A percentile compares a stretch with the other conserved stretches of the same genome.
Evolutionary conservation across 2,888 invertebrate species (phyloP).

Genomic region (Agrypnus murinus): DNA sequence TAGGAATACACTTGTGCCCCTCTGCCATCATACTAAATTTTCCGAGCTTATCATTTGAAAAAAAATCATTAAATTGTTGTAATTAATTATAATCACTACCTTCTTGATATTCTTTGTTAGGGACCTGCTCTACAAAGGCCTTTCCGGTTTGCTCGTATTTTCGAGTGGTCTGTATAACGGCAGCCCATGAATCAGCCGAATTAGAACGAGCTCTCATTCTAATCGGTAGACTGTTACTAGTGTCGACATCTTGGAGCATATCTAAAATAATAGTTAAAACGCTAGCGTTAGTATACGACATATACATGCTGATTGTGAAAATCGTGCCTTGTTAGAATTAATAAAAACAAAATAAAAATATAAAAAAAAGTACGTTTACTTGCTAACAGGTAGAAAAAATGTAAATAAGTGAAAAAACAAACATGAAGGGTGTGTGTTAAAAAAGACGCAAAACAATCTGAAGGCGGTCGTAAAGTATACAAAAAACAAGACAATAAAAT

Average conservation of each 20-base stretch:
- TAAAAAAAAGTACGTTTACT: constrained; percentile 16
- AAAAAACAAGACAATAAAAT: constrained; percentile 30
- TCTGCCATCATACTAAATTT: too few relatives aligned
- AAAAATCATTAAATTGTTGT: too few relatives aligned
- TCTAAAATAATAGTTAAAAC: constrained; percentile 45
- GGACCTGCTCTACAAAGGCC: constrained; percentile 14
- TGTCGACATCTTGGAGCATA: constrained; percentile 63
- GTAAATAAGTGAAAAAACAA: constrained; percentile 21
- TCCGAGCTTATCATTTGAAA: too few relatives aligned
- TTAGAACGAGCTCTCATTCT: constrained; percentile 73
- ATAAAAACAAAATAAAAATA: background rate
- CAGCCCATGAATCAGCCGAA: constrained; percentile 74
- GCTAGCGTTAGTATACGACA: constrained; percentile 3
- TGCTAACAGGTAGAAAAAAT: constrained; percentile 15
- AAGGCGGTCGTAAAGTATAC: constrained; percentile 29
- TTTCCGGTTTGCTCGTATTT: constrained; percentile 33
- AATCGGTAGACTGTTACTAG: constrained; percentile 62
- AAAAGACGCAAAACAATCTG: constrained; percentile 24
- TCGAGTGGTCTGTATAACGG: constrained; percentile 38
- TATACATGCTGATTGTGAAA: background rate
- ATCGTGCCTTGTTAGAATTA: constrained; percentile 22
- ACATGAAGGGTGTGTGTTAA: constrained; percentile 27
- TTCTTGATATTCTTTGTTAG: constrained; percentile 20
- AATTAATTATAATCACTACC: constrained; percentile 8
- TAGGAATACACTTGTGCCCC: too few relatives aligned